Evolutionary conservation across 53 echinoderm and acorn worm genomes (phyloP), one percentile per base, ranked within the genome.

Genomic region (Crossaster papposus): DNA sequence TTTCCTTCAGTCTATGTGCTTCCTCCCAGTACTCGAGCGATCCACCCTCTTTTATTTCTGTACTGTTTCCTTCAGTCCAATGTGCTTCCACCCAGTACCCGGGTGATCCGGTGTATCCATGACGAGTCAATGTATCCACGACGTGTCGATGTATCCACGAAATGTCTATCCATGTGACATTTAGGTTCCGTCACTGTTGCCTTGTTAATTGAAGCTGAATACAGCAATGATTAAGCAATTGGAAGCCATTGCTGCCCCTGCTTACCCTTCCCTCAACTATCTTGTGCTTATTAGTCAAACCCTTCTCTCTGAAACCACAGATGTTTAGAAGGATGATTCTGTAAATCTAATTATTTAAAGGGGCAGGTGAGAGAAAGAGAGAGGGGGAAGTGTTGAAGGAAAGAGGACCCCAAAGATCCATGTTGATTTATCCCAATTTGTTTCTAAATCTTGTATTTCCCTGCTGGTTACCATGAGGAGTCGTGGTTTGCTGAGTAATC

Each of bases 191-290:
- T 68, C 68, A 58, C 52, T 64, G 55, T 58, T 30, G 6, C 20
- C 3, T 17, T 4, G 30, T 20, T 85, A 38, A 85, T 85, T 85
- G 34, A 31, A 85, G 74, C 72, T 73, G 85, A 85, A 44, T 44
- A 85, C 51, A 51, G 54, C 85, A 53, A 54, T 85, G 85, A 85
- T 73, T 85, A 73, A 85, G 85, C 85, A 85, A 85, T 85, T 72
- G 52, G 71, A 51, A 83, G 72, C 32, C 34, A 50, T 83, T 28
- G 38, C 29, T 58, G 73, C 22, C 28, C 85, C 20, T 30, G 29
- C 29, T 85, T 78, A 44, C 52, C 78, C 20, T 51, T 13, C 37
- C 78, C 29, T 51, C 26, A 51, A 22, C 44, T 33, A 35, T 74
- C 75, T 20, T 3, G 15, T 18, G 28, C 35, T 14, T 32, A 32